A percentile compares a stretch with the other conserved stretches of the same genome.
phyloP scores from a whole-genome alignment of 1,140 invertebrate genomes.

The Leptestheria dahalacensis region DNA sequence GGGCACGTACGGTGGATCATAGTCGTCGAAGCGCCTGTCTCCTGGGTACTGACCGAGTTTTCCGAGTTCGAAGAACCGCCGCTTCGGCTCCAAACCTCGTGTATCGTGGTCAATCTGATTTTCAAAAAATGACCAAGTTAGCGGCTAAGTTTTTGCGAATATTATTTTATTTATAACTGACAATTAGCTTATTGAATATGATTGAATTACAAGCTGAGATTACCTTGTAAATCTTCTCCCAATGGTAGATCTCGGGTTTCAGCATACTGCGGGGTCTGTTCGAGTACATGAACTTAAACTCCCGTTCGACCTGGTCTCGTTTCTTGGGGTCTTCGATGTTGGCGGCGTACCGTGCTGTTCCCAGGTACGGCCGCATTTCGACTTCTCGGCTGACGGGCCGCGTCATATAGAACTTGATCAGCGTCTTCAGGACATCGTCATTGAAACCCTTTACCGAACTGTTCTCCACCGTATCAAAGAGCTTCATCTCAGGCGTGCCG shows the following conservation, averaged over 20 bases:
- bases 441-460: conserved; percentile 60
- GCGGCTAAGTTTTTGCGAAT: not conserved
- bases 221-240: conserved; percentile 62
- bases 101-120: conserved; percentile 36
- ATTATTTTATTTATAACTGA: too few relatives aligned
- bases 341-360: conserved; percentile 34
- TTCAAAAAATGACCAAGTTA: not conserved
- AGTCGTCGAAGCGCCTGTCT: conserved; percentile 6
- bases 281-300: conserved; percentile 47
- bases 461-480: conserved; percentile 58
- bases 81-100: conserved; percentile 44
- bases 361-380: conserved; percentile 57
- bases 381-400: conserved; percentile 42
- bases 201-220: too few relatives aligned
- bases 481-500: conserved; percentile 46
- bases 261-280: conserved; percentile 43
- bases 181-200: too few relatives aligned
- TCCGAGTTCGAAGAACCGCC: conserved; percentile 44
- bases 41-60: not conserved
- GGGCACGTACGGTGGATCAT: conserved; percentile 5
- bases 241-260: conserved; percentile 49
- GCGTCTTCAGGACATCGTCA: conserved; percentile 52
- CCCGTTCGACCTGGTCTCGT: conserved; percentile 46
- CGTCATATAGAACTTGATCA: conserved; percentile 54
- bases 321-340: conserved; percentile 46